Evolutionary conservation across 2,888 invertebrate species (phyloP), one percentile per base, ranked within the genome.

Genomic region (Hemaris fuciformis): DNA sequence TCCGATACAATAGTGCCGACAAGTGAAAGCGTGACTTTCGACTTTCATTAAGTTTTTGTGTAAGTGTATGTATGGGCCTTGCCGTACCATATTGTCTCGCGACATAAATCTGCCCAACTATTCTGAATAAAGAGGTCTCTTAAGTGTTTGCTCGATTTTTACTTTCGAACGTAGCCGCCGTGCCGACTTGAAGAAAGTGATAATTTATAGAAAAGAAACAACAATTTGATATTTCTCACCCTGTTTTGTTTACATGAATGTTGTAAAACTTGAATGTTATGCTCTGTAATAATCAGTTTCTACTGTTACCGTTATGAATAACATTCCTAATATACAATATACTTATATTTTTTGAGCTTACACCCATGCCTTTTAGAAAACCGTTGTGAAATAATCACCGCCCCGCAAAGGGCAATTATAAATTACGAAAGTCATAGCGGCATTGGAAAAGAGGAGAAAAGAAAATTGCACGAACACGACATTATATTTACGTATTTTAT

Each of bases 11-110:
- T 85, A 83, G 83, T 78, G 85, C 77, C 81, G 82, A 83, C 89
- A 81, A 91, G 91, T 91, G 91, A 92, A 92, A 92, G 91, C 88
- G 85, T 86, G 79, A 89, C 91, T 92, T 91, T 92, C 91, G 84
- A 91, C 91, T 91, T 91, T 91, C 91, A 86, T 91, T 89, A 85
- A 84, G 86, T 91, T 91, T 91, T 91, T 91, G 90, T 91, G 76
- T 80, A 82, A 85, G 83, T 81, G 81, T 88, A 81, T 90, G 89
- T 86, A 87, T 88, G 85, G 84, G 74, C 78, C 75, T 78, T 75
- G 75, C 79, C 81, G 80, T 79, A 67, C 87, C 88, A 90, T 91
- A 91, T 90, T 90, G 91, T 91, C 88, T 87, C 83, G 87, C 82
- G 86, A 86, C 88, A 85, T 85, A 83, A 85, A 83, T 88, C 82